These are phyloP conservation scores for Meteorus cinctellus DNA, from an alignment of 2,888 invertebrate genomes.

Conservation along the genomic window DNA sequence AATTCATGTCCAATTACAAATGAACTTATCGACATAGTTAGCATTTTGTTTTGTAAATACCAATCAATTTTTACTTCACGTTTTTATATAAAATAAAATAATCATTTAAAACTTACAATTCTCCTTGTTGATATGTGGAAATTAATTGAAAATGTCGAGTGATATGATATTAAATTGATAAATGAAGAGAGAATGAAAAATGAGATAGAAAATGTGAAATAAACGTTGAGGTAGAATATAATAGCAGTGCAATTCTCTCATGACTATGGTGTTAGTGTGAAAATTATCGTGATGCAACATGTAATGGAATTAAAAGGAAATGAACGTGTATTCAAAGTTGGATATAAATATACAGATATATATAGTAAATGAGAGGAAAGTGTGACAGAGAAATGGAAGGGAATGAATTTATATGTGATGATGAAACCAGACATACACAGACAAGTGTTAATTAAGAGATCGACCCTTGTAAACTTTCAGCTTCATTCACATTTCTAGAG, in stretches of 20 bases:
- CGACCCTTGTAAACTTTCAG: constrained; percentile 33
- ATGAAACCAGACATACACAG: constrained; percentile 12
- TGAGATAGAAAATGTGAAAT: no score
- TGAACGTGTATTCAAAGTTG: constrained; percentile 23
- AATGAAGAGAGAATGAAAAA: not conserved
- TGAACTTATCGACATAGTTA: no score
- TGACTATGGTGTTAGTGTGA: not conserved
- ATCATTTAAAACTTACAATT: no score
- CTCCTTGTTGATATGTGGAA: no score
- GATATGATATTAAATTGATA: not conserved
- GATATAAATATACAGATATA: constrained; percentile 19
- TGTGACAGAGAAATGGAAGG: not conserved
- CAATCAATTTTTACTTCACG: no score
- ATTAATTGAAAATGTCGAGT: not conserved
- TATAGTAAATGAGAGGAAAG: constrained; percentile 6
- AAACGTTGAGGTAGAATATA: not conserved
- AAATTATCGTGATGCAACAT: not conserved
- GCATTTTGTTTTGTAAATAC: no score
- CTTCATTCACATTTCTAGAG: constrained; percentile 22
- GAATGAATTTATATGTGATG: not conserved
- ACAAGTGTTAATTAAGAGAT: constrained; percentile 46
- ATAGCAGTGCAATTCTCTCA: not conserved
- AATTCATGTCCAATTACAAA: no score
- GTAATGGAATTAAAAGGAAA: constrained; percentile 39
- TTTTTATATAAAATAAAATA: no score